Base-by-base conservation (phyloP, 2,888 invertebrate genomes). In the Aradus depressus region DNA sequence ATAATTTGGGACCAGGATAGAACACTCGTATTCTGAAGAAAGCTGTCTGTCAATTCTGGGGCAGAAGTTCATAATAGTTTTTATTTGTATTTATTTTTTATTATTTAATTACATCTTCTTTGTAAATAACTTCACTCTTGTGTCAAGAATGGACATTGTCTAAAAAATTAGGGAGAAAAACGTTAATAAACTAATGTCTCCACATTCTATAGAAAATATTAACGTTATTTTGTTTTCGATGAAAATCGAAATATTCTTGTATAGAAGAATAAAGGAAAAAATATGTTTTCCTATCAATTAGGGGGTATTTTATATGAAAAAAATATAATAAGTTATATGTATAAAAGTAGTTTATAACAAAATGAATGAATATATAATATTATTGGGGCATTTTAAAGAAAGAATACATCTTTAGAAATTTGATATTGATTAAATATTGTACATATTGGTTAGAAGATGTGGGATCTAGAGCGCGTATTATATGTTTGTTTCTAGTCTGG, bases 11-110 rank as follows among this genome's bases (percentile, higher is more conserved):
- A n/a, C n/a, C n/a, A n/a, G n/a, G n/a, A n/a, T n/a, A n/a, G n/a
- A n/a, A n/a, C n/a, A n/a, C n/a, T n/a, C n/a, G n/a, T n/a, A n/a
- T n/a, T 38, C 14, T 14, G 22, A 47, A 38, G 23, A 23, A 25
- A 22, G 47, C 23, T 37, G 47, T 35, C 47, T 47, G 47, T 47
- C 47, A 47, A 47, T 47, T 47, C 37, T 47, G 38, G 47, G 35
- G 47, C 47, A n/a, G n/a, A n/a, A n/a, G n/a, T n/a, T n/a, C n/a
- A n/a, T n/a, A n/a, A n/a, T n/a, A n/a, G n/a, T n/a, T n/a, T n/a
- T n/a, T n/a, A n/a, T n/a, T n/a, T n/a, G n/a, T n/a, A n/a, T n/a
- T n/a, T n/a, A n/a, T n/a, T n/a, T n/a, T n/a, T n/a, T n/a, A n/a
- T n/a, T n/a, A n/a, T n/a, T n/a, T n/a, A n/a, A n/a, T n/a, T 38